These are phyloP conservation scores for Plecotus auritus DNA, from an alignment of 2,113 vertebrate species.

Conservation along the genomic window DNA sequence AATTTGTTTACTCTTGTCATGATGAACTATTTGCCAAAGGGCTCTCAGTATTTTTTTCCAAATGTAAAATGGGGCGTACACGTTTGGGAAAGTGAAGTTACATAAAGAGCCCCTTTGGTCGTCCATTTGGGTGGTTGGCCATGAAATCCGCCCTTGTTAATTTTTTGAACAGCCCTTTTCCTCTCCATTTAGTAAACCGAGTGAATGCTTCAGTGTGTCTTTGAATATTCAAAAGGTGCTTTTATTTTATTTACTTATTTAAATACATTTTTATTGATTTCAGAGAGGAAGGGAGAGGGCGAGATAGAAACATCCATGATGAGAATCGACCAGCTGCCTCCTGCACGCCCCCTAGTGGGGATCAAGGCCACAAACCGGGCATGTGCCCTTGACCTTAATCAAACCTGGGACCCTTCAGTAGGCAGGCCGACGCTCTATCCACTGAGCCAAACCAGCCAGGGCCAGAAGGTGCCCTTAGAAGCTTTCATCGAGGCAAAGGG, in stretches of 20 bases:
- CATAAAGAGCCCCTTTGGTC: not conserved
- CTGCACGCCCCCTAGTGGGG: no score
- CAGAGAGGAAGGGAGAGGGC: no score
- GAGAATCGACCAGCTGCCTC: no score
- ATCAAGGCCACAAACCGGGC: no score
- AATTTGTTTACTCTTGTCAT: not conserved
- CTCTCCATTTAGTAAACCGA: conserved; percentile 5
- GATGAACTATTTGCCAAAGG: conserved; percentile 13
- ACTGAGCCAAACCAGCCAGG: no score
- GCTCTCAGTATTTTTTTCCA: not conserved
- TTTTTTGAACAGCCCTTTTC: not conserved
- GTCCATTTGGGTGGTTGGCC: not conserved
- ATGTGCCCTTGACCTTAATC: no score
- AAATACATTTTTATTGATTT: no score
- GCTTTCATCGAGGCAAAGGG: not conserved
- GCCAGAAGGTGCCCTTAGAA: not conserved
- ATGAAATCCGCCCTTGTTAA: not conserved
- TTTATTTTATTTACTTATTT: not conserved
- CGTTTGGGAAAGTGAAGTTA: not conserved
- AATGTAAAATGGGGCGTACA: not conserved
- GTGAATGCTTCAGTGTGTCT: not conserved
- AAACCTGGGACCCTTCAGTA: no score
- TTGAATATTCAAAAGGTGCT: not conserved
- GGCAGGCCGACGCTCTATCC: no score
- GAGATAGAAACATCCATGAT: no score